phyloP scores from a whole-genome alignment of 2,797 vertebrate species.

The Threskiornis aethiopicus region DNA sequence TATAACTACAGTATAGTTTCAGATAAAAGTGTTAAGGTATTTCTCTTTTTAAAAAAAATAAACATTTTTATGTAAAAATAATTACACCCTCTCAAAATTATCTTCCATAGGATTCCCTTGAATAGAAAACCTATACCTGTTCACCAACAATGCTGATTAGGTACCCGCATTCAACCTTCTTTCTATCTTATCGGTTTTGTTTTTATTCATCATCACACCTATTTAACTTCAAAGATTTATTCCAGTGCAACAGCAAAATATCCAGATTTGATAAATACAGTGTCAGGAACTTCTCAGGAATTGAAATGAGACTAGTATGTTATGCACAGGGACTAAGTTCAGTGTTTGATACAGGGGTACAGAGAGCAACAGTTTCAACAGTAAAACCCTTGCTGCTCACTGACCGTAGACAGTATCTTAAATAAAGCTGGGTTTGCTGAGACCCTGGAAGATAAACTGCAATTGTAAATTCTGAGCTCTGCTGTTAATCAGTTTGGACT shows the following conservation, averaged over 20 bases:
- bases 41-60: neutral
- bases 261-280: neutral
- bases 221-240: neutral
- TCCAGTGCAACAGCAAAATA: neutral
- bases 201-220: neutral
- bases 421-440: neutral
- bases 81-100: neutral
- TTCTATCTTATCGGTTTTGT: neutral
- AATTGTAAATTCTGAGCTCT: neutral
- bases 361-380: neutral
- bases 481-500: conserved; percentile 34
- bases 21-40: neutral
- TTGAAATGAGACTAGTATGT: neutral
- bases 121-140: neutral
- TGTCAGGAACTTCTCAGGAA: neutral
- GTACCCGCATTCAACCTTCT: neutral
- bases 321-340: neutral
- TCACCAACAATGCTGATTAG: neutral
- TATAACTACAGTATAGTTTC: neutral
- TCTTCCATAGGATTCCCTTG: neutral
- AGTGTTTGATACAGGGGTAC: neutral
- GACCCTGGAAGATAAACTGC: neutral
- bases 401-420: neutral
- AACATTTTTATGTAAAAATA: neutral
- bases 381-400: neutral